phyloP scores from a whole-genome alignment of 2,113 vertebrate species.

The Aramus guarauna region DNA sequence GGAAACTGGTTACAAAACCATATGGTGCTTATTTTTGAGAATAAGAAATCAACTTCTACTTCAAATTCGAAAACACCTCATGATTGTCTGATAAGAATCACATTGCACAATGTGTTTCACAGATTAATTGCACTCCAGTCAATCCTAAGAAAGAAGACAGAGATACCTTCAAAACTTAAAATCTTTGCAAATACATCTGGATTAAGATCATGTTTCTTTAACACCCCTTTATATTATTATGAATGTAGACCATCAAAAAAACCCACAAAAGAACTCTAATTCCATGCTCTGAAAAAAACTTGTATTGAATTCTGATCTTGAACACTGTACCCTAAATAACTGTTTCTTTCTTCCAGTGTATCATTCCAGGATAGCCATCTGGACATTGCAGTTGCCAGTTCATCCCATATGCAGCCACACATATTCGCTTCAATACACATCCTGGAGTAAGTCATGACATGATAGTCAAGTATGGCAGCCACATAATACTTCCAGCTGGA shows the following conservation, averaged over 20 bases:
- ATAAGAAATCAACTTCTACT: conserved; percentile 59
- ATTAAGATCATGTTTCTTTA: background rate
- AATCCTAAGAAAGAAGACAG: background rate
- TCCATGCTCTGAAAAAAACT: background rate
- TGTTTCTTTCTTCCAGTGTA: background rate
- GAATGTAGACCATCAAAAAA: background rate
- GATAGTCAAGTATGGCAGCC: background rate
- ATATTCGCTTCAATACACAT: background rate
- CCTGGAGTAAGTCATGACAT: background rate
- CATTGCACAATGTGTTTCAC: conserved; percentile 17
- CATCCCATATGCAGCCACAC: background rate
- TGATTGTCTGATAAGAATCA: conserved; percentile 48
- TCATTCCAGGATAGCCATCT: conserved; percentile 31
- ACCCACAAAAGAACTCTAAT: background rate
- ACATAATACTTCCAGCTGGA: background rate
- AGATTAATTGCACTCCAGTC: conserved; percentile 31
- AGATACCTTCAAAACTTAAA: background rate
- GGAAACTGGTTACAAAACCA: conserved; percentile 54
- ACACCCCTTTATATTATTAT: background rate
- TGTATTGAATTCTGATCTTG: conserved; percentile 10
- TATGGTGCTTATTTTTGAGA: conserved; percentile 70
- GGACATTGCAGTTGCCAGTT: background rate
- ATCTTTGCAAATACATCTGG: background rate
- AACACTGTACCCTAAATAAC: background rate
- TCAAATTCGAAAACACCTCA: conserved; percentile 56